A percentile compares a stretch with the other conserved stretches of the same genome.
These are phyloP conservation scores for Phalacrocorax aristotelis DNA, from an alignment of 2,113 vertebrate genomes.

Conservation along the genomic window DNA sequence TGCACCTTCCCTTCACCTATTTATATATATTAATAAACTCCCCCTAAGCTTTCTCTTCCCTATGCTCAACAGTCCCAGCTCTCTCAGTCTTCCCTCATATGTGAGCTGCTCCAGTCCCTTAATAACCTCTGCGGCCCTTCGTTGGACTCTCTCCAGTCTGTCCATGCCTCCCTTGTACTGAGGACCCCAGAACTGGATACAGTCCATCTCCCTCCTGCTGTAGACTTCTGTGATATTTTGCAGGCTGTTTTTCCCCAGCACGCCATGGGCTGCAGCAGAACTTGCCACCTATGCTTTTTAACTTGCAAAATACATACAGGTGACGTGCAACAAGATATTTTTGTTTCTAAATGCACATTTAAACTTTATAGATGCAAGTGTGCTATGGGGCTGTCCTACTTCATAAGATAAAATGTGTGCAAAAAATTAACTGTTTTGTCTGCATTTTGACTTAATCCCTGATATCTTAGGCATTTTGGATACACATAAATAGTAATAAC, in stretches of 20 bases:
- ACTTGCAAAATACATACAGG: not conserved
- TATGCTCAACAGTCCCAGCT: not conserved
- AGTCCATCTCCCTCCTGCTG: not conserved
- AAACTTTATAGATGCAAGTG: not conserved
- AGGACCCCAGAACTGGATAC: not conserved
- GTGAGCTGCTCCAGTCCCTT: not conserved
- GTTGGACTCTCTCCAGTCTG: not conserved
- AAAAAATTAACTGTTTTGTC: not conserved
- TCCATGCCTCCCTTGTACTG: no score
- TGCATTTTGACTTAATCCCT: not conserved
- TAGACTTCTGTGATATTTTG: not conserved
- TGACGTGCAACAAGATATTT: not conserved
- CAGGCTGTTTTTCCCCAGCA: not conserved
- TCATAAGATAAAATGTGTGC: not conserved
- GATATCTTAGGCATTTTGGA: not conserved
- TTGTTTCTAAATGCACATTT: not conserved
- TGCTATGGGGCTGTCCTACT: not conserved
- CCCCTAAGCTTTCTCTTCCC: not conserved
- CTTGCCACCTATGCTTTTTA: not conserved
- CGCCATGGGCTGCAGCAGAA: not conserved
- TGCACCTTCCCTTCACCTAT: not conserved
- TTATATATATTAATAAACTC: not conserved
- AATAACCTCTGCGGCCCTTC: not conserved
- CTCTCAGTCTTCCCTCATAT: not conserved
- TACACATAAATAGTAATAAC: not conserved